Conservation (phyloP, 2,888 invertebrate genomes). For the Phaedon cochleariae region DNA sequence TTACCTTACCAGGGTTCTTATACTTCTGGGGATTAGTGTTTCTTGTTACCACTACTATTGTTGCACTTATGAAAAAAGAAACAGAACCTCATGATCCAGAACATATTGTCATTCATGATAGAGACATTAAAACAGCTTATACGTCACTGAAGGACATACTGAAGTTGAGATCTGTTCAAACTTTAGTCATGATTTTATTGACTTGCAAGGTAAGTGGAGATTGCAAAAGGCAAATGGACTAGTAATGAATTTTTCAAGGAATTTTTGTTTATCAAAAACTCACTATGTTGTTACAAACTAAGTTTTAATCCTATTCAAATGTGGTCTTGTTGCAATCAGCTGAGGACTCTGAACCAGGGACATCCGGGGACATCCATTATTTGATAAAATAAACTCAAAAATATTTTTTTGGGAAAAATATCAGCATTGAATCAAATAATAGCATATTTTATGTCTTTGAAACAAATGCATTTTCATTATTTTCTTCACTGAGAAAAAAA, state of each 20-base stretch:
- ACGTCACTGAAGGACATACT: slow-evolving; percentile 83
- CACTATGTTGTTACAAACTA: no score
- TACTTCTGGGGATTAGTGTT: slow-evolving; percentile 96
- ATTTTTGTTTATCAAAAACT: neutral
- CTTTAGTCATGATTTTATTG: slow-evolving; percentile 80
- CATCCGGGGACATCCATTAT: no score
- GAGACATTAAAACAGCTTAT: slow-evolving; percentile 78
- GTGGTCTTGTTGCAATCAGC: no score
- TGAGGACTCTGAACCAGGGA: no score
- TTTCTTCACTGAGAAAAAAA: no score
- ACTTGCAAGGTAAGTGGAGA: slow-evolving; percentile 81
- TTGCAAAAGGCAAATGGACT: neutral
- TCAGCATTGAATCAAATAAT: no score
- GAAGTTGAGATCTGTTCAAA: slow-evolving; percentile 81
- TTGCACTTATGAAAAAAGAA: slow-evolving; percentile 90
- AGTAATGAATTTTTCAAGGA: neutral
- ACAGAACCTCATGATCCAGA: slow-evolving; percentile 63
- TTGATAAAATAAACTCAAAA: no score
- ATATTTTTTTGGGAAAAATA: no score
- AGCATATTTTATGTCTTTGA: no score
- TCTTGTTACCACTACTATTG: slow-evolving; percentile 86
- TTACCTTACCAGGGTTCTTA: slow-evolving; percentile 76
- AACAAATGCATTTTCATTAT: no score
- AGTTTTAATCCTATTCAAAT: no score
- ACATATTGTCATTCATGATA: slow-evolving; percentile 59